phyloP scores from a whole-genome alignment of 2,888 invertebrate species.

The Amphimallon solstitiale region DNA sequence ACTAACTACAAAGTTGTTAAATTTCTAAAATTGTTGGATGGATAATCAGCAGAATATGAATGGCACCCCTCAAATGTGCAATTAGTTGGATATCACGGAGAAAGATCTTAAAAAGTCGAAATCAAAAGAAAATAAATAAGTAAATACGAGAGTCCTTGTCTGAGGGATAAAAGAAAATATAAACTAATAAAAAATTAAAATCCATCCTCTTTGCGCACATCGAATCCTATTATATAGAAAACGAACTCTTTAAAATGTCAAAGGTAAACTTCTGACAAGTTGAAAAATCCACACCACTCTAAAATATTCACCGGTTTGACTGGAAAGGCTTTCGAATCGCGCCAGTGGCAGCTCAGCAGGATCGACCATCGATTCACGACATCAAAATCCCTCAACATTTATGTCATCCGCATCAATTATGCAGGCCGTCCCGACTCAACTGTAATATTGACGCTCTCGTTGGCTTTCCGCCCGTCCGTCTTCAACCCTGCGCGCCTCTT shows the following conservation, averaged over 20 bases:
- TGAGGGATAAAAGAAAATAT: too few species aligned
- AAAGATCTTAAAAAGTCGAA: too few species aligned
- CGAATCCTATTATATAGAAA: conserved; percentile 9
- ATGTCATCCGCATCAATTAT: conserved; percentile 28
- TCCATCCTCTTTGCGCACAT: not conserved
- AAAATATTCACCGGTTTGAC: not conserved
- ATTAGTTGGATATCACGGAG: too few species aligned
- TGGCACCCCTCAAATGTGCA: too few species aligned
- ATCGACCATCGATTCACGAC: conserved; percentile 22
- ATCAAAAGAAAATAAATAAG: too few species aligned
- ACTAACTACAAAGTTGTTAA: too few species aligned
- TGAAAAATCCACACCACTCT: conserved; percentile 5
- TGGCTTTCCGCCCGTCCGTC: not conserved
- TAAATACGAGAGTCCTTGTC: too few species aligned
- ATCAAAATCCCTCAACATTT: conserved; percentile 30
- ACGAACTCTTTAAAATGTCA: conserved; percentile 21
- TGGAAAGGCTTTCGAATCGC: not conserved
- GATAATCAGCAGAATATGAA: too few species aligned
- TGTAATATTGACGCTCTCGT: conserved; percentile 12
- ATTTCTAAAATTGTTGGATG: too few species aligned
- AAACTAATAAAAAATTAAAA: too few species aligned
- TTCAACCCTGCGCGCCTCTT: conserved; percentile 3
- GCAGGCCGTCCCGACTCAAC: conserved; percentile 18
- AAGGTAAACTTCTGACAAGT: conserved; percentile 2
- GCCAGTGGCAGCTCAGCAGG: not conserved